Evolutionary conservation across 1,140 invertebrate species (phyloP), one percentile per base, ranked within the genome.

Genomic region (Coboldia fuscipes): DNA sequence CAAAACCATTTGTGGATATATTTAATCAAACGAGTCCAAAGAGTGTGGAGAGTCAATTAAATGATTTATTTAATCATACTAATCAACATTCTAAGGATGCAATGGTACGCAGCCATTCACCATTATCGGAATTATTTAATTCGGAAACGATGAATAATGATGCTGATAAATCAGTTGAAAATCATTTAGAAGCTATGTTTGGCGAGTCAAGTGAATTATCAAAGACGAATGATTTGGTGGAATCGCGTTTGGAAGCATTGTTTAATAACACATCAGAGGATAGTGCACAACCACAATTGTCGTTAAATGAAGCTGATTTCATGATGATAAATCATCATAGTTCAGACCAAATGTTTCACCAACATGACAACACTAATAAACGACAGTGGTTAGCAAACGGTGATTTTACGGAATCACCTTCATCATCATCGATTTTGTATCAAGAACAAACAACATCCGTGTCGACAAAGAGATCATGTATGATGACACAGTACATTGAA

Each of bases 121-220:
- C 30, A 35, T 21, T 35, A 24, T 36, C 35, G 4, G 35, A 36
- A 24, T 10, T 36, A 20, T 36, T 36, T 23, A 41, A 50, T 37
- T 34, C 36, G 43, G 39, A 32, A 20, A 12, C 30, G 18, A 19
- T 19, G 4, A 27, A 27, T 27, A 14, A n/a, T 27, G 24, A 27
- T 20, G 36, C 35, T n/a, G 16, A 23, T 16, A 34, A 34, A 27
- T 34, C 33, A n/a, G 33, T 34, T 3, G 33, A 34, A 17, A 54
- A 45, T 3, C 47, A 51, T 3, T 35, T 55, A 12, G 52, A 55
- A 35, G 48, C 51, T n/a, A 54, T 55, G 50, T 55, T 55, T 18
- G 50, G 50, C 0, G 52, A 53, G 36, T 51, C 51, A 3, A 48
- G 51, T 0, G 51, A 54, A 23, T 44, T 44, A 7, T 50, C 54